Base-by-base conservation (phyloP, 2,797 vertebrate species). In the Argyrosomus regius region DNA sequence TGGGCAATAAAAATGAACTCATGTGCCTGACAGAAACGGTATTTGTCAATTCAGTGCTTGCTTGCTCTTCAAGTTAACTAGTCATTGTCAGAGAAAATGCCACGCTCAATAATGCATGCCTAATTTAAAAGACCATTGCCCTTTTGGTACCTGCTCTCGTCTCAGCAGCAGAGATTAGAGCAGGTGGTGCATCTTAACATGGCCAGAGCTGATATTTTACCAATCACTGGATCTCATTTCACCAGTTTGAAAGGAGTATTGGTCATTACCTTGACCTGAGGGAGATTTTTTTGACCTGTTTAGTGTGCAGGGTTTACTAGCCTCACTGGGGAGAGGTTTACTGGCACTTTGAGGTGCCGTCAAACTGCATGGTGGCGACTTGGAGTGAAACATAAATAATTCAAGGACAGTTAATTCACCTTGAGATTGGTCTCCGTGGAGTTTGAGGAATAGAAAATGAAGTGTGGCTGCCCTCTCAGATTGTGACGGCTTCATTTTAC, bases 351-450 rank as follows among this genome's bases (percentile, higher is more conserved):
- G 75, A 82, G 39, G 71, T 43, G 6, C 60, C 78, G 83, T 92
- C 70, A 88, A 88, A 75, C 64, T 45, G 48, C 75, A 61, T 14
- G 22, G 62, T 59, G 72, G 71, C 2, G 76, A 82, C 82, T 89
- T 41, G 22, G 75, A 87, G 69, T 49, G 50, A 84, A 90, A 62
- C 89, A 89, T 94, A 80, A 90, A 91, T 92, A 91, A 94, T 93
- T 93, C 84, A 94, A 87, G 85, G 85, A 71, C 72, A 80, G 80
- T 90, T 91, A 91, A 94, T 90, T 94, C 87, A 92, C 90, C 91
- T 91, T 91, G 86, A 88, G 78, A 86, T 67, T 60, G 79, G 56
- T 82, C 83, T 84, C 87, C 39, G 6, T 68, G 61, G 84, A 68
- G 72, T 65, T 63, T 49, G 13, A 76, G 57, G 57, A 71, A 75